Evolutionary conservation across 2,888 invertebrate species (phyloP), one percentile per base, ranked within the genome.

Genomic region (Laspeyria flexula): DNA sequence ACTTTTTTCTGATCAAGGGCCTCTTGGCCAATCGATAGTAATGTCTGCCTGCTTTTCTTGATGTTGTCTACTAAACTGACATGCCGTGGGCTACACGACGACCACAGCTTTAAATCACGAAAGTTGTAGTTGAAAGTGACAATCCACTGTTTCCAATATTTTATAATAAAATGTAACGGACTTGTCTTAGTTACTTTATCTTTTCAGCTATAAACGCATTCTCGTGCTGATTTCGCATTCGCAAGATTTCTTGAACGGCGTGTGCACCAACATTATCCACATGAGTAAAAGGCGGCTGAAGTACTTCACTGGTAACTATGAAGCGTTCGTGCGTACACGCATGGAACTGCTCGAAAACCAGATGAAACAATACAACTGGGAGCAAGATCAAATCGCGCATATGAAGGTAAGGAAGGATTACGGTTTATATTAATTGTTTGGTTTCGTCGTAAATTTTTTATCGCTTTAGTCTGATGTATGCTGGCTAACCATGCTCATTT

Each of bases 281-380:
- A 95, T 99, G 90, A 96, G 97, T 81, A 96, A 98, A 85, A 97
- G 97, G 71, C 96, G 97, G 59, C 94, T 99, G 34, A 98, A 98
- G 83, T 98, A 98, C 90, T 99, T 97, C 88, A 97, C 98, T 16
- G 98, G 96, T 62, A 99, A 99, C 92, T 99, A 99, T 85, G 99
- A 99, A 85, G 96, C 97, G 1, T 99, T 99, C 81, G 95, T 98
- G 6, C 96, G 97, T 66, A 99, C 99, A 0, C 94, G 99, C 58
- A 94, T 96, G 94, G 99, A 99, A 83, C 92, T 99, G 71, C 92
- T 99, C 59, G 99, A 99, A 87, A 99, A 99, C 87, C 99, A 99
- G 91, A 97, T 96, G 95, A 99, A 99, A 85, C 98, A 98, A 79
- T 99, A 99, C 90, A 98, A 99, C 77, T 99, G 99, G 99, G 99